A percentile compares a stretch with the other conserved stretches of the same genome.
Evolutionary conservation across 1,140 invertebrate species (phyloP).

Genomic region (Penaeus japonicus): DNA sequence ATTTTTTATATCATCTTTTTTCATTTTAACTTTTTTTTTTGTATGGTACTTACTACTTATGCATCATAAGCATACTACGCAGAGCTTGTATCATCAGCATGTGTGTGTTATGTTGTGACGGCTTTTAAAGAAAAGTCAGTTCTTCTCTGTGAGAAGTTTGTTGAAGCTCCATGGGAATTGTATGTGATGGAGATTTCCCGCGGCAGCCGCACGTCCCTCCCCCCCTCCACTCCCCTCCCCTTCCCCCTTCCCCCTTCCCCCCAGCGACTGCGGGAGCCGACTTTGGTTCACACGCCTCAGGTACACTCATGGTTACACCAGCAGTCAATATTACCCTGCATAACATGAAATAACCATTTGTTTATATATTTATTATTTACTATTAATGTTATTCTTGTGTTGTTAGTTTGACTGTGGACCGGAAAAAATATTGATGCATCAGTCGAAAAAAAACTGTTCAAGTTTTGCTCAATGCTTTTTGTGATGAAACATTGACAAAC

Average conservation of each 20-base stretch:
- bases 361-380: slow-evolving; percentile 55
- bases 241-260: slow-evolving; percentile 2
- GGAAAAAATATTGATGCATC: slow-evolving; percentile 41
- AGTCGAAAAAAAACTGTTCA: slow-evolving; percentile 49
- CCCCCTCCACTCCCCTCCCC: not conserved
- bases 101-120: slow-evolving; percentile 53
- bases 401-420: slow-evolving; percentile 40
- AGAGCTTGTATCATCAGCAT: slow-evolving; percentile 52
- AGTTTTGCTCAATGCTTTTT: slow-evolving; percentile 56
- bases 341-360: slow-evolving; percentile 48
- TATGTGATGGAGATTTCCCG: not conserved
- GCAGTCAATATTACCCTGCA: slow-evolving; percentile 51
- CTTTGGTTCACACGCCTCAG: slow-evolving; percentile 52
- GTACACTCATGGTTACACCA: slow-evolving; percentile 49
- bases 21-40: not conserved
- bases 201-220: slow-evolving; percentile 4
- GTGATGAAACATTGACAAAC: slow-evolving; percentile 53
- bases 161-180: slow-evolving; percentile 27
- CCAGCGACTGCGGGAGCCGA: slow-evolving; percentile 3
- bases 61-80: slow-evolving; percentile 52
- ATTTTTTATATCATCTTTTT: too few species aligned
- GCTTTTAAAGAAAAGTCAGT: slow-evolving; percentile 27
- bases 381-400: slow-evolving; percentile 52
- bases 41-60: slow-evolving; percentile 50
- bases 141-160: slow-evolving; percentile 53